Base-by-base conservation (phyloP, 1,140 invertebrate genomes). In the Drosophila navojoa region DNA sequence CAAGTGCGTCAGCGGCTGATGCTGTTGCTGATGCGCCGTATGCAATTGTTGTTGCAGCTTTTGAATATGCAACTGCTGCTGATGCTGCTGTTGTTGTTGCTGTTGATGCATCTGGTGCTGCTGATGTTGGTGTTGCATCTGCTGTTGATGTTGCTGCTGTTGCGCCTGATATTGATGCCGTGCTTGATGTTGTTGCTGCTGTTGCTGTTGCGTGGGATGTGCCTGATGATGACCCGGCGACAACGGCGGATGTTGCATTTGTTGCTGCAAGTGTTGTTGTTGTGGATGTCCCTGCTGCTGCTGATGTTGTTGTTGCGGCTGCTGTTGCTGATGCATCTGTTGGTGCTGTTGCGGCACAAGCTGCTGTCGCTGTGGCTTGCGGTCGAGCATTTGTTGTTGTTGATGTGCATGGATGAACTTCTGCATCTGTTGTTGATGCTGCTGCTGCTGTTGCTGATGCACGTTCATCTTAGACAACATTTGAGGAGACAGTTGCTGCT, bases 401-500 rank as follows among this genome's bases (percentile, higher is more conserved):
- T 89, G 84, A 6, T 38, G 35, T 38, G 81, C 79, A 13, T 77
- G 70, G 55, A 87, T 74, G 13, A 61, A 75, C 52, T 81, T 74
- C 13, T 77, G 80, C 47, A 76, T 63, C 19, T 90, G 78, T 13
- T 90, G 81, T 16, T 77, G 75, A 38, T 38, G 81, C 22, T 77
- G 75, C 15, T 78, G 74, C 22, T 79, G 85, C 11, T 81, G 87
- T 27, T 90, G 86, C 38, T 78, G 74, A 22, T 74, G 72, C 58
- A 75, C 25, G 7, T 40, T 71, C 77, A 90, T 87, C 67, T 90
- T 80, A 19, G 66, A 50, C 60, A 90, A 49, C 71, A 81, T 58
- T 27, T 84, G 85, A 3, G 86, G 86, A 35, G 87, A 79, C 4
- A 72, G 79, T 38, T 84, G 86, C 25, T 89, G 79, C 25, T 84